A percentile compares a stretch with the other conserved stretches of the same genome.
These are phyloP conservation scores for Echinops telfairi DNA, from an alignment of 2,113 vertebrate genomes.

Conservation along the genomic window DNA sequence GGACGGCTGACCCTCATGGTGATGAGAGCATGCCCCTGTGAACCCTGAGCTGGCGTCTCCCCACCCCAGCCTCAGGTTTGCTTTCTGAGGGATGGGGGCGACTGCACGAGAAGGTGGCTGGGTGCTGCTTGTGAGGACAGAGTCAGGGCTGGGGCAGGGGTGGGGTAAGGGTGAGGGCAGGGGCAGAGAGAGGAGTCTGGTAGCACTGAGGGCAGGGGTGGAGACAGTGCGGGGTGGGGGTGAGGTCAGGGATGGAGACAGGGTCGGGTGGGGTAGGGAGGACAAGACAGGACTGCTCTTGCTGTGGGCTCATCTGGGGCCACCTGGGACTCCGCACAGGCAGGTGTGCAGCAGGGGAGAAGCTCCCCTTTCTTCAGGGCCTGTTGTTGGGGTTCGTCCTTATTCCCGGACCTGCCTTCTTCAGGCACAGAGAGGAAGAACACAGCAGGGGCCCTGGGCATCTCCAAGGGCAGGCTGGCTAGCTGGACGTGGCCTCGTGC, in stretches of 20 bases:
- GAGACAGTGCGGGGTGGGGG: too few relatives aligned
- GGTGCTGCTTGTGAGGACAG: neutral
- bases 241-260: too few relatives aligned
- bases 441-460: neutral
- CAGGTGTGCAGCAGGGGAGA: neutral
- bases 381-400: neutral
- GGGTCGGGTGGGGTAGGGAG: too few relatives aligned
- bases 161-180: neutral
- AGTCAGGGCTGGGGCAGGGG: neutral
- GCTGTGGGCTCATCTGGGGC: too few relatives aligned
- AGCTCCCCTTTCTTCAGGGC: conserved; percentile 28
- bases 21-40: neutral
- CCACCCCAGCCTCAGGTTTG: neutral
- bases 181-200: neutral
- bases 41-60: fast-evolving
- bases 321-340: too few relatives aligned
- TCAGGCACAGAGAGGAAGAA: neutral
- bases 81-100: neutral
- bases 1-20: fast-evolving
- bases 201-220: too few relatives aligned
- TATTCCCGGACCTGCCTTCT: neutral
- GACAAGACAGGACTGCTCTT: too few relatives aligned
- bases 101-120: neutral
- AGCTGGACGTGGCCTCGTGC: neutral
- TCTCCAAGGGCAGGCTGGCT: neutral